Conservation (phyloP, 2,797 vertebrate species). For the Chaenodraco wilsoni region DNA sequence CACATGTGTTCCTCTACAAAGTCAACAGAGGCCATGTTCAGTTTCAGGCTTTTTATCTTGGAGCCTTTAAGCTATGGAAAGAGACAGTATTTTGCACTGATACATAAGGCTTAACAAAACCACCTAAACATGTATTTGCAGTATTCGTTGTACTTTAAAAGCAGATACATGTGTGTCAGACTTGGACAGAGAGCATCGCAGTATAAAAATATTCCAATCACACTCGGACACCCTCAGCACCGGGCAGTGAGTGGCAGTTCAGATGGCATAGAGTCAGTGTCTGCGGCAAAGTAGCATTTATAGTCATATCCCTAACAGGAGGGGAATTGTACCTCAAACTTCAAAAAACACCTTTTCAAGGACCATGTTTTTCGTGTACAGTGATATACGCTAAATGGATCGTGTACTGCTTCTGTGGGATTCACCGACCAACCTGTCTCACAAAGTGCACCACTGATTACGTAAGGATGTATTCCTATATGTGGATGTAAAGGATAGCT, state of each 20-base stretch:
- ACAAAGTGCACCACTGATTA: background rate
- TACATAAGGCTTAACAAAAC: background rate
- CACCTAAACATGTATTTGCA: too few relatives aligned
- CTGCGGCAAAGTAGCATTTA: background rate
- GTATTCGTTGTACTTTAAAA: background rate
- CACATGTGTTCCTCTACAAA: background rate
- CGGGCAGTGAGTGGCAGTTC: background rate
- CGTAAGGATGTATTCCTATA: background rate
- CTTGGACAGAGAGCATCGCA: too few relatives aligned
- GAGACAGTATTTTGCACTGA: background rate
- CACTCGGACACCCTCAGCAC: background rate
- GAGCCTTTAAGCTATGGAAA: background rate
- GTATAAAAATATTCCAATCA: too few relatives aligned
- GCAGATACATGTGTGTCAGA: background rate
- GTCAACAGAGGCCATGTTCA: background rate
- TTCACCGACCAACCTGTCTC: background rate
- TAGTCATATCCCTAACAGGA: background rate
- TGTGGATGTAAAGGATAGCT: constrained; percentile 1
- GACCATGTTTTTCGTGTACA: background rate
- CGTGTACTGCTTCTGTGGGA: background rate
- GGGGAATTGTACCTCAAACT: background rate
- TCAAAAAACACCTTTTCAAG: background rate
- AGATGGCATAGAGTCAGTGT: constrained; percentile 2
- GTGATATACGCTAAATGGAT: background rate
- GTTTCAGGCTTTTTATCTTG: background rate